Base-by-base conservation (phyloP, 2,797 vertebrate genomes). In the Rhinatrema bivittatum region DNA sequence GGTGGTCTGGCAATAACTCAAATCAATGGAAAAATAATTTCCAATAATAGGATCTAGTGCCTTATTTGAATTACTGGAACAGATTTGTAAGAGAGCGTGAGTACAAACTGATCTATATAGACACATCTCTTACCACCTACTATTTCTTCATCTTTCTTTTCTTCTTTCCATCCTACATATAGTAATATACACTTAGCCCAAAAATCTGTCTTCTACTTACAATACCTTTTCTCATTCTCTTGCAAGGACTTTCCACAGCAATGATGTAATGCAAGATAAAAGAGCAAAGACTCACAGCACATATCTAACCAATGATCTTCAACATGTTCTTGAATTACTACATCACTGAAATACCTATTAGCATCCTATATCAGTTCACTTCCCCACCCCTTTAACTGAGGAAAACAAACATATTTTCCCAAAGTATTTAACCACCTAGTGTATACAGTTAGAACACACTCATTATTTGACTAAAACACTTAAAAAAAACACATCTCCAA, bases 401-500 rank as follows among this genome's bases (percentile, higher is more conserved):
- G n/a, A n/a, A n/a, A n/a, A n/a, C n/a, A n/a, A n/a, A n/a, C n/a
- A n/a, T n/a, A n/a, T n/a, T n/a, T n/a, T n/a, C n/a, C n/a, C n/a
- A n/a, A n/a, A n/a, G n/a, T n/a, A n/a, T n/a, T n/a, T n/a, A n/a
- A n/a, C n/a, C n/a, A n/a, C n/a, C n/a, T n/a, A n/a, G n/a, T n/a
- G n/a, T n/a, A n/a, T n/a, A n/a, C n/a, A n/a, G n/a, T n/a, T n/a
- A n/a, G n/a, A n/a, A n/a, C n/a, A n/a, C n/a, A n/a, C n/a, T n/a
- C n/a, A n/a, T n/a, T n/a, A n/a, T n/a, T n/a, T n/a, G n/a, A n/a
- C n/a, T n/a, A n/a, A n/a, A n/a, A n/a, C n/a, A n/a, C n/a, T n/a
- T n/a, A n/a, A n/a, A 55, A n/a, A 72, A 69, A 74, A 70, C 26
- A 65, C 69, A 54, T 36, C 59, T 36, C 30, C 63, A 55, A 65